Evolutionary conservation across 2,797 vertebrate species (phyloP).

Genomic region (Onychomys leucogaster): DNA sequence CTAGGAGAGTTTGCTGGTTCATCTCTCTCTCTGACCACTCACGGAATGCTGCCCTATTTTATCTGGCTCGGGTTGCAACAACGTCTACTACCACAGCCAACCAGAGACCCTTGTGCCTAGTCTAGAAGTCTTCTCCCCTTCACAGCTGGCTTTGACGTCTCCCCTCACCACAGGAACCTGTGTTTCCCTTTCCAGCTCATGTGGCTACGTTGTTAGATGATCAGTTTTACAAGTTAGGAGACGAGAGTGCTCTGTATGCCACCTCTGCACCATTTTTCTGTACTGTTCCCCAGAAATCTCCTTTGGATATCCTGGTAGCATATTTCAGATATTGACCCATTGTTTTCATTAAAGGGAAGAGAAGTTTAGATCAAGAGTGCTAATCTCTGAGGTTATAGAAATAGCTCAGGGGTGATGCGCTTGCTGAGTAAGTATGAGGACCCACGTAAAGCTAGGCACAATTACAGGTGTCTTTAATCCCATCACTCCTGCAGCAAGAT

Average conservation of each 20-base stretch:
- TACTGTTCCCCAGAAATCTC: not conserved
- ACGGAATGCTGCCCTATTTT: not conserved
- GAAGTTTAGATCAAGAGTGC: not conserved
- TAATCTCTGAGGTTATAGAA: not conserved
- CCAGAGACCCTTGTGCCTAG: not conserved
- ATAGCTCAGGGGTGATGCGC: too few species aligned
- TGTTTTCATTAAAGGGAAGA: slow-evolving; percentile 39
- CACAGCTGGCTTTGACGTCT: not conserved
- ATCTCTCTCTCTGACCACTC: not conserved
- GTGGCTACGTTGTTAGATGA: not conserved
- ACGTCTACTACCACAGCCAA: too few species aligned
- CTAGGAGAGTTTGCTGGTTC: too few species aligned
- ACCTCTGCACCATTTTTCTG: too few species aligned
- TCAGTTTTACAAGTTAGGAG: not conserved
- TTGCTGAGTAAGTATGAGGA: too few species aligned
- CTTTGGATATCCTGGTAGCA: not conserved
- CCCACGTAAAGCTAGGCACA: not conserved
- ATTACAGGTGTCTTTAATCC: not conserved
- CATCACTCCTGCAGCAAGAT: not conserved
- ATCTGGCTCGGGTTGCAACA: too few species aligned
- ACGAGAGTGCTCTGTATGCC: not conserved
- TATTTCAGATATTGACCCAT: not conserved
- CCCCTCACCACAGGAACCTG: not conserved
- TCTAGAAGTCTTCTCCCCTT: not conserved
- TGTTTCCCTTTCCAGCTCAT: not conserved